Conservation (phyloP, 2,797 vertebrate species). For the Chelonia mydas region DNA sequence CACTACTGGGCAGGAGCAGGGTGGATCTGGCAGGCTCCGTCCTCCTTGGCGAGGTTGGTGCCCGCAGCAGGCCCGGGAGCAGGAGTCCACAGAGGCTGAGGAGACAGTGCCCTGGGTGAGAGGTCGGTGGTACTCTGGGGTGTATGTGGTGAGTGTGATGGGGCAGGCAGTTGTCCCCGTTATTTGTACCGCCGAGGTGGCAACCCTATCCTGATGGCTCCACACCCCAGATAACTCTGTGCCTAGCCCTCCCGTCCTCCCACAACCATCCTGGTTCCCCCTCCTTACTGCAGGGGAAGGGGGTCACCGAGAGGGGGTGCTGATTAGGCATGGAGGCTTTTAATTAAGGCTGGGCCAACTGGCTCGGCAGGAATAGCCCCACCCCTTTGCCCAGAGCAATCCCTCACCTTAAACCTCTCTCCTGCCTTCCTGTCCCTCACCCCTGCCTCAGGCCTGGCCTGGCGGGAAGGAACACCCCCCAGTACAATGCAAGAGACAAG, state of each 20-base stretch:
- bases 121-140: no score
- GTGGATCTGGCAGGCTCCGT: not conserved
- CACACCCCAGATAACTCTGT: not conserved
- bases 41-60: not conserved
- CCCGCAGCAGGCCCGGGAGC: not conserved
- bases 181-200: no score
- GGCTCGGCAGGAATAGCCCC: not conserved
- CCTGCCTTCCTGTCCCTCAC: not conserved
- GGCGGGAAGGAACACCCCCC: rapidly evolving
- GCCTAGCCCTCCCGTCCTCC: not conserved
- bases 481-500: not conserved
- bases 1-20: not conserved
- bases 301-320: not conserved
- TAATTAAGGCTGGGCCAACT: not conserved
- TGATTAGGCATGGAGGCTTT: not conserved
- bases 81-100: not conserved
- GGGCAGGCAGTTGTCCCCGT: no score
- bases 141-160: no score
- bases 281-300: not conserved
- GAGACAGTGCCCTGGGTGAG: not conserved
- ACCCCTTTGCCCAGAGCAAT: not conserved
- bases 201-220: no score
- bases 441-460: not conserved
- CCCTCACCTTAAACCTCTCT: not conserved
- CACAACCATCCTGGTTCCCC: not conserved